Conservation (phyloP, 2,888 invertebrate species). For the Choristoneura rosaceana region DNA sequence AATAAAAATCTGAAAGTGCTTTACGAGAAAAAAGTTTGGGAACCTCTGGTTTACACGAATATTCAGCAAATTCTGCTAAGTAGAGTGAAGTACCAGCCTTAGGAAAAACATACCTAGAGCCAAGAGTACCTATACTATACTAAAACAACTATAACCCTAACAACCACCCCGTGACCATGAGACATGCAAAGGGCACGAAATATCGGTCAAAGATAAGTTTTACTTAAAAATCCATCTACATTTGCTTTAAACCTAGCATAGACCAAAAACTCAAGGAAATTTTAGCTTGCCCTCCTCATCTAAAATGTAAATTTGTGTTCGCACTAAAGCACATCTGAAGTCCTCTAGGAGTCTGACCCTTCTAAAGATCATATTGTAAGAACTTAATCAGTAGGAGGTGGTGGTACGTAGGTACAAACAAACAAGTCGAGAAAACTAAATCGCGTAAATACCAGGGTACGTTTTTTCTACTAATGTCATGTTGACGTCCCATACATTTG, state of each 20-base stretch:
- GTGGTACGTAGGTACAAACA: too few relatives aligned
- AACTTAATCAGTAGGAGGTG: too few relatives aligned
- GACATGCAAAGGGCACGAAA: constrained; percentile 3
- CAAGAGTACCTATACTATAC: background rate
- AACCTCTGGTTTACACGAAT: background rate
- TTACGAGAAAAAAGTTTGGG: too few relatives aligned
- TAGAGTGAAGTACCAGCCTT: background rate
- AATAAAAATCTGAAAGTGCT: too few relatives aligned
- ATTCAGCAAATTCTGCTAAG: background rate
- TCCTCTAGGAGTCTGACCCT: too few relatives aligned
- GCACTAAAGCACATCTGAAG: too few relatives aligned
- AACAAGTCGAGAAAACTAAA: too few relatives aligned
- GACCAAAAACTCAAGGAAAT: background rate
- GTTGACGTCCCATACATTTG: too few relatives aligned
- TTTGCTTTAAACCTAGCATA: background rate
- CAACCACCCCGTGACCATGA: constrained; percentile 3
- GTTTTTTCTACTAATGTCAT: too few relatives aligned
- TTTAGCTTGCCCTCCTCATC: background rate
- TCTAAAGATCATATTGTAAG: too few relatives aligned
- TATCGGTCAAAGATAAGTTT: background rate
- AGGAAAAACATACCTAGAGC: background rate
- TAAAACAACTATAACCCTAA: constrained; percentile 3
- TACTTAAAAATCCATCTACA: background rate
- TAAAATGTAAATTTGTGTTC: too few relatives aligned
- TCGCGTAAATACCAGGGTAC: too few relatives aligned